Percentiles rank a stretch among this genome's conserved stretches.
Evolutionary conservation across 1,140 invertebrate genomes (phyloP).

Genomic region (Sinella curviseta): DNA sequence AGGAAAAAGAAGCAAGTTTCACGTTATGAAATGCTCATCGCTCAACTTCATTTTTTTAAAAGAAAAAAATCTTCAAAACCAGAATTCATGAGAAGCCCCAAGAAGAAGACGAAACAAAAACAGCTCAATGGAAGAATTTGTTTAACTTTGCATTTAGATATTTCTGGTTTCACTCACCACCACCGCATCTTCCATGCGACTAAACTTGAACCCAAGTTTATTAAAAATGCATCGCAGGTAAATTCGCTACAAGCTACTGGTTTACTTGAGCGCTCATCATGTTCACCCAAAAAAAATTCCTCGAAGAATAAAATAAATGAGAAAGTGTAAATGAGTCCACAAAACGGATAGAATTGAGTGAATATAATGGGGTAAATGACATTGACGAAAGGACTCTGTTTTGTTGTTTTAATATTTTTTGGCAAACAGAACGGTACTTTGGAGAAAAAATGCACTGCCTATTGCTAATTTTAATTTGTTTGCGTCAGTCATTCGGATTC

Average conservation of each 20-base stretch:
- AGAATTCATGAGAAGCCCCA: no score
- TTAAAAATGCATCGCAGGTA: background rate
- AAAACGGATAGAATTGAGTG: background rate
- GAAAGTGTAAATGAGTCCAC: background rate
- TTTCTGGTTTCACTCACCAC: no score
- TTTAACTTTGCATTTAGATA: no score
- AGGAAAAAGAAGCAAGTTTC: no score
- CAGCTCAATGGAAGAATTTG: no score
- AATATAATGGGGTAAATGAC: background rate
- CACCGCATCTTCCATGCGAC: no score
- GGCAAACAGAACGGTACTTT: background rate
- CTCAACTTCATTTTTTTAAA: no score
- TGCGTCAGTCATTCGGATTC: no score
- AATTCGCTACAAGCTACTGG: background rate
- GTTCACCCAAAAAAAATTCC: background rate
- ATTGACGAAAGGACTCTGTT: background rate
- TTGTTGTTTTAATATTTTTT: background rate
- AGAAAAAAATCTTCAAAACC: no score
- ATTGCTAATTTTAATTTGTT: background rate
- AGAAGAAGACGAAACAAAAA: no score
- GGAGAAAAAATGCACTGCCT: background rate
- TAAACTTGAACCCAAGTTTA: background rate
- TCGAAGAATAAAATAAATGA: background rate
- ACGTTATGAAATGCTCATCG: no score
- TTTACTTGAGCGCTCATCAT: background rate